These are phyloP conservation scores for Abrostola tripartita DNA, from an alignment of 2,888 invertebrate genomes.

Conservation along the genomic window DNA sequence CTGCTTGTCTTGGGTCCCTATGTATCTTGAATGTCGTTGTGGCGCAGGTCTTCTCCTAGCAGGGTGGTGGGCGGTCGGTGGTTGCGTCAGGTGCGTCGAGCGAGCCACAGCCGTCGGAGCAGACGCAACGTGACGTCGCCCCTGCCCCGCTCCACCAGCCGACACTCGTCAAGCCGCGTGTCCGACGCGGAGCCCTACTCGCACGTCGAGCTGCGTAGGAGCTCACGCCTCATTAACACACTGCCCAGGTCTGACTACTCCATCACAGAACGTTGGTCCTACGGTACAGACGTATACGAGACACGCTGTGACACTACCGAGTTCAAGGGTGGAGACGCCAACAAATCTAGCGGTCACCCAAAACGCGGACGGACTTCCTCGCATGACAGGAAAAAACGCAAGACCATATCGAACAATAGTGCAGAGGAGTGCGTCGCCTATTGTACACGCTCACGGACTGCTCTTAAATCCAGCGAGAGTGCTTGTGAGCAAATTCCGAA, in stretches of 20 bases:
- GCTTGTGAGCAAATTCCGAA: constrained; percentile 75
- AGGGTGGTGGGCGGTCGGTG: constrained; percentile 88
- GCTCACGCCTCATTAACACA: constrained; percentile 85
- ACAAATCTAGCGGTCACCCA: constrained; percentile 67
- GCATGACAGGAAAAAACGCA: constrained; percentile 83
- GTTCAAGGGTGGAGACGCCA: constrained; percentile 76
- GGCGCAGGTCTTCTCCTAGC: constrained; percentile 86
- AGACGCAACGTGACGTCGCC: constrained; percentile 82
- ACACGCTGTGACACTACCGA: constrained; percentile 81
- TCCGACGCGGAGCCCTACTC: constrained; percentile 80
- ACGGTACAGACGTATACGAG: constrained; percentile 87
- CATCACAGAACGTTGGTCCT: constrained; percentile 88
- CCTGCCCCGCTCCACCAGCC: constrained; percentile 76
- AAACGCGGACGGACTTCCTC: constrained; percentile 80
- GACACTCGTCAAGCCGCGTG: constrained; percentile 70
- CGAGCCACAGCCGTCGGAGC: constrained; percentile 79
- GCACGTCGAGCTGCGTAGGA: constrained; percentile 78
- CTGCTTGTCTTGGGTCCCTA: too few species aligned
- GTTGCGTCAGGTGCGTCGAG: constrained; percentile 85
- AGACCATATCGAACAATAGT: constrained; percentile 69
- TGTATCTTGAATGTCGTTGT: constrained; percentile 30
- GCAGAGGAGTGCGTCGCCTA: constrained; percentile 83
- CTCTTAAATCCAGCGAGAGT: constrained; percentile 82
- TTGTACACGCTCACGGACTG: constrained; percentile 85
- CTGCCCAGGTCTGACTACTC: constrained; percentile 86